Evolutionary conservation across 2,113 vertebrate genomes (phyloP).

Genomic region (Eolophus roseicapilla): DNA sequence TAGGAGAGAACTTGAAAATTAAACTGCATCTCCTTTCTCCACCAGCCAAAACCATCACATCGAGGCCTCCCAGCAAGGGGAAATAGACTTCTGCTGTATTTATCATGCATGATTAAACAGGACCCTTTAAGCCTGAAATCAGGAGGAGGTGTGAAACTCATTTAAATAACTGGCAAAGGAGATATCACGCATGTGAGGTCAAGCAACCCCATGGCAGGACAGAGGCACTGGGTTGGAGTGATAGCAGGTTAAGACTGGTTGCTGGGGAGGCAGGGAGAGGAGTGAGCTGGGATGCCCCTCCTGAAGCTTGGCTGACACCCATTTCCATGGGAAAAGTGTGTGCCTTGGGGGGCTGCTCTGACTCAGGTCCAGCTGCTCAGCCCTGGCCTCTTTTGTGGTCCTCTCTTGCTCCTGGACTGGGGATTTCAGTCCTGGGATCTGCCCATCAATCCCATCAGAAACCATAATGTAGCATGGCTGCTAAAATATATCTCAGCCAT

Average conservation of each 20-base stretch:
- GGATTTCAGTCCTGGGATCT: background rate
- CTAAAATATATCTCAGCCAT: background rate
- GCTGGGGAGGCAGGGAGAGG: background rate
- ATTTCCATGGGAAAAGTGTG: fast-evolving
- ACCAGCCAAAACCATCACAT: background rate
- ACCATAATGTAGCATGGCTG: fast-evolving
- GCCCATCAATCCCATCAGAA: background rate
- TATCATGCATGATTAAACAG: fast-evolving
- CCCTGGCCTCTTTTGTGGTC: background rate
- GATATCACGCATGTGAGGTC: fast-evolving
- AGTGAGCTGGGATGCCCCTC: background rate
- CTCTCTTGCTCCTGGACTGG: background rate
- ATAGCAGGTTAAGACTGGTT: background rate
- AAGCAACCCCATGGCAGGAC: fast-evolving
- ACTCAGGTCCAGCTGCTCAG: background rate
- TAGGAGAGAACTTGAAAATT: background rate
- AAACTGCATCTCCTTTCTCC: background rate
- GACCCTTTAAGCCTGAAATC: background rate
- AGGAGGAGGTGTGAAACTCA: background rate
- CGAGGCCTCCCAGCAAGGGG: background rate
- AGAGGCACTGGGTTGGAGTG: fast-evolving
- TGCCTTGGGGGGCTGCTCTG: background rate
- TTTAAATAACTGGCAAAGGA: background rate
- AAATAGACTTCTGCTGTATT: background rate
- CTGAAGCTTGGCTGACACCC: background rate